Conservation (phyloP, 2,888 invertebrate genomes). For the Drosophila paramelanica region DNA sequence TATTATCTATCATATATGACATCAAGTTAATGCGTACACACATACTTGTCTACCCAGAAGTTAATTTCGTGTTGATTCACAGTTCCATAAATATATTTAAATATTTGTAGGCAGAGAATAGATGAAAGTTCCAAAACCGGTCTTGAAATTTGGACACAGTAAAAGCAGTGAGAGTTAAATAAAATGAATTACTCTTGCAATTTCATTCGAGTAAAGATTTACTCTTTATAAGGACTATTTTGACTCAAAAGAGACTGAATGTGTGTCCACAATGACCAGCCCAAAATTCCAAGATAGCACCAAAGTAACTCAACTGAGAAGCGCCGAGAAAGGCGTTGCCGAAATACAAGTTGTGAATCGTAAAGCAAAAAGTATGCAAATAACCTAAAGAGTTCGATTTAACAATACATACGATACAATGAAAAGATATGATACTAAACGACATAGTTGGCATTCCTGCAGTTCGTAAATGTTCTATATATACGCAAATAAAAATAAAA, state of each 20-base stretch:
- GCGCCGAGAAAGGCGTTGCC: conserved; percentile 20
- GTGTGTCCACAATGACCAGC: conserved; percentile 16
- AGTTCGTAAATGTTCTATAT: conserved; percentile 23
- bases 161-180: neutral
- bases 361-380: conserved; percentile 28
- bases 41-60: conserved; percentile 21
- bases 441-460: conserved; percentile 27
- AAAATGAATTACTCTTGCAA: neutral
- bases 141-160: conserved; percentile 1
- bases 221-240: conserved; percentile 1
- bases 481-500: neutral
- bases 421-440: conserved; percentile 27
- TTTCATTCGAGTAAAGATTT: neutral
- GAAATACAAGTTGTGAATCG: conserved; percentile 47
- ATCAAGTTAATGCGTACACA: conserved; percentile 5
- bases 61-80: conserved; percentile 35
- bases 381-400: conserved; percentile 38
- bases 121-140: conserved; percentile 6
- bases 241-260: conserved; percentile 23
- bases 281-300: neutral
- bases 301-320: conserved; percentile 26
- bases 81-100: conserved; percentile 8
- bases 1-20: conserved; percentile 19
- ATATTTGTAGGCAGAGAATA: conserved; percentile 10
- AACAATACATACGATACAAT: conserved; percentile 11